A percentile compares a stretch with the other conserved stretches of the same genome.
These are phyloP conservation scores for Barnardius zonarius DNA, from an alignment of 2,113 vertebrate species.

Conservation along the genomic window DNA sequence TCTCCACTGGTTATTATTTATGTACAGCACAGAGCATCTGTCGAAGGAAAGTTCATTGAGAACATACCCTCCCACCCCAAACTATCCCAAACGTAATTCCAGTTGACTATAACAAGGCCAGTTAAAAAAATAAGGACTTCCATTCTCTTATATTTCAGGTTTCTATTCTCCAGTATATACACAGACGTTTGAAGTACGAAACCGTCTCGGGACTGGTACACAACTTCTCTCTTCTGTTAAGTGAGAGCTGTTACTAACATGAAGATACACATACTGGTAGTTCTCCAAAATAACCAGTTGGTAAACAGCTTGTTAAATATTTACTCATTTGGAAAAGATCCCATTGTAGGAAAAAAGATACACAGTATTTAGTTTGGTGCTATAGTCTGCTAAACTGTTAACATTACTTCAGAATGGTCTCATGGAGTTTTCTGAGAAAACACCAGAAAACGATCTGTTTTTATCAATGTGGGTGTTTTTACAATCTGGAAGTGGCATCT, in stretches of 20 bases:
- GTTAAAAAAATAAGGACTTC: neutral
- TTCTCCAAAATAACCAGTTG: conserved; percentile 33
- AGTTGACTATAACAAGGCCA: neutral
- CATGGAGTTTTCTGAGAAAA: neutral
- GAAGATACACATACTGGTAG: neutral
- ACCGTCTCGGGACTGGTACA: neutral
- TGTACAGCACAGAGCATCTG: neutral
- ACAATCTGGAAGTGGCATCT: neutral
- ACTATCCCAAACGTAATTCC: neutral
- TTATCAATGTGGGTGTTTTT: neutral
- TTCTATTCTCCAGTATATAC: neutral
- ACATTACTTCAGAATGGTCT: neutral
- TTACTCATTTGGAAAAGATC: conserved; percentile 9
- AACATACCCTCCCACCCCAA: neutral
- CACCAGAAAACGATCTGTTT: neutral
- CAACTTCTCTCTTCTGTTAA: neutral
- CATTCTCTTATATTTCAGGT: neutral
- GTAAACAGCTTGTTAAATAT: conserved; percentile 48
- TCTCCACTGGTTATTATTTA: neutral
- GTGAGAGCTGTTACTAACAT: neutral
- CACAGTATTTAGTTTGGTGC: neutral
- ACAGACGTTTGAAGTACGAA: neutral
- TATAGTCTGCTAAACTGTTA: neutral
- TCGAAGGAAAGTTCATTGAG: neutral
- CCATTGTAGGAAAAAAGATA: neutral